Conservation (phyloP, 2,797 vertebrate species). For the Euthynnus affinis region DNA sequence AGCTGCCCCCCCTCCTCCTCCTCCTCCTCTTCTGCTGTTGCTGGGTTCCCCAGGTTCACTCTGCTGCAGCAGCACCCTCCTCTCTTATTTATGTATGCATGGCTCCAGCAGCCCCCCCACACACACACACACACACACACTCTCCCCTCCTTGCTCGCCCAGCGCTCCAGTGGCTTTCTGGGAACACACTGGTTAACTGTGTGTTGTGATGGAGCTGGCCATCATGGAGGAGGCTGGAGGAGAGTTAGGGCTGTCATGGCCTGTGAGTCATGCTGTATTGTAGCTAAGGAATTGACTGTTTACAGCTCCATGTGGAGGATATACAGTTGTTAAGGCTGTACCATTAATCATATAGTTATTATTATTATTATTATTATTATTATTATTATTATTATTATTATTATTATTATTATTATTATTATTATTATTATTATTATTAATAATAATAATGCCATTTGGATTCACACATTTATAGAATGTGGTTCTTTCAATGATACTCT, state of each 20-base stretch:
- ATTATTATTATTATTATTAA: not conserved
- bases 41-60: slow-evolving; percentile 79
- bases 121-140: too few species aligned
- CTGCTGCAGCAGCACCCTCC: slow-evolving; percentile 69
- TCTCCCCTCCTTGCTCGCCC: not conserved
- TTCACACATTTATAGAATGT: not conserved
- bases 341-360: not conserved
- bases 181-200: slow-evolving; percentile 54
- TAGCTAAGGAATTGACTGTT: slow-evolving; percentile 19
- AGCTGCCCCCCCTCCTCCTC: slow-evolving; percentile 1
- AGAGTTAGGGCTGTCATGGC: slow-evolving; percentile 10
- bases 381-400: not conserved
- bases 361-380: not conserved
- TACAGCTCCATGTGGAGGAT: not conserved
- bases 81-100: slow-evolving; percentile 62
- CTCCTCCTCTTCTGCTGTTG: slow-evolving; percentile 53
- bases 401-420: not conserved
- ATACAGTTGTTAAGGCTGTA: not conserved
- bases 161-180: slow-evolving; percentile 44
- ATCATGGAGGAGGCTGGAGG: slow-evolving; percentile 20
- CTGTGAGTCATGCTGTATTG: slow-evolving; percentile 28
- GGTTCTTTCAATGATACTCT: not conserved
- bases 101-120: slow-evolving; percentile 16
- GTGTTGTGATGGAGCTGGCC: slow-evolving; percentile 18
- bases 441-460: too few species aligned